A percentile compares a stretch with the other conserved stretches of the same genome.
These are phyloP conservation scores for Tachysurus vachellii DNA, from an alignment of 2,113 vertebrate genomes.

Conservation along the genomic window DNA sequence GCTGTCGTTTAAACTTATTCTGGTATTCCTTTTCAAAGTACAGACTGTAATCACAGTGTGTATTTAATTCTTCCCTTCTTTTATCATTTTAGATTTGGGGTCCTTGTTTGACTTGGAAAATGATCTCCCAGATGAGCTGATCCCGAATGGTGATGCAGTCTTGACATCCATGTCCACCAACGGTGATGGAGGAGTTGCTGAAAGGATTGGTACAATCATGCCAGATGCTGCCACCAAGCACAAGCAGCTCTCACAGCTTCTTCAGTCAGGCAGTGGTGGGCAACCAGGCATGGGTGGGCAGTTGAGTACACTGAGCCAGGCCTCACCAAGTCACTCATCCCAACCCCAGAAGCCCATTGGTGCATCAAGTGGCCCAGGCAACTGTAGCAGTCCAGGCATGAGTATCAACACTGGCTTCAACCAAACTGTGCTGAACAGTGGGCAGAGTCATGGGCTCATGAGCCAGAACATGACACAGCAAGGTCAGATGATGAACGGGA, in stretches of 20 bases:
- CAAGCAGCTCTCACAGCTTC: slow-evolving; percentile 94
- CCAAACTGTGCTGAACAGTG: slow-evolving; percentile 89
- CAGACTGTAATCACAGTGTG: not conserved
- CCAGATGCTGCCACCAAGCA: slow-evolving; percentile 95
- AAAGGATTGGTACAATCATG: slow-evolving; percentile 77
- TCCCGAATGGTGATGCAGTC: slow-evolving; percentile 88
- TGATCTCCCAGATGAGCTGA: slow-evolving; percentile 96
- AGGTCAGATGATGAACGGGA: slow-evolving; percentile 93
- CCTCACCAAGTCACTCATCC: slow-evolving; percentile 81
- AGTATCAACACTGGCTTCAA: slow-evolving; percentile 83
- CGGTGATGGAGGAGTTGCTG: slow-evolving; percentile 58
- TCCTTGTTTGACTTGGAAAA: slow-evolving; percentile 96
- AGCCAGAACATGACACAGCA: slow-evolving; percentile 79
- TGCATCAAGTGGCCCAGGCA: slow-evolving; percentile 76
- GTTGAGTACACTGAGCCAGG: slow-evolving; percentile 81
- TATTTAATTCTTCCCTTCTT: not conserved
- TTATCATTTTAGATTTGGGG: slow-evolving; percentile 81
- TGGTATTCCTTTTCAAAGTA: not conserved
- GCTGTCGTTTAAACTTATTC: not conserved
- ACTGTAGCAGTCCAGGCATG: slow-evolving; percentile 78
- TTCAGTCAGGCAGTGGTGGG: slow-evolving; percentile 85
- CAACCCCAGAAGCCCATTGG: slow-evolving; percentile 85
- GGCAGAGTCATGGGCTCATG: slow-evolving; percentile 86
- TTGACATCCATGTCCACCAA: slow-evolving; percentile 79
- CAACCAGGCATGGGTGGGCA: slow-evolving; percentile 82